Evolutionary conservation across 2,888 invertebrate genomes (phyloP), one percentile per base, ranked within the genome.

Genomic region (Andrena fulva): DNA sequence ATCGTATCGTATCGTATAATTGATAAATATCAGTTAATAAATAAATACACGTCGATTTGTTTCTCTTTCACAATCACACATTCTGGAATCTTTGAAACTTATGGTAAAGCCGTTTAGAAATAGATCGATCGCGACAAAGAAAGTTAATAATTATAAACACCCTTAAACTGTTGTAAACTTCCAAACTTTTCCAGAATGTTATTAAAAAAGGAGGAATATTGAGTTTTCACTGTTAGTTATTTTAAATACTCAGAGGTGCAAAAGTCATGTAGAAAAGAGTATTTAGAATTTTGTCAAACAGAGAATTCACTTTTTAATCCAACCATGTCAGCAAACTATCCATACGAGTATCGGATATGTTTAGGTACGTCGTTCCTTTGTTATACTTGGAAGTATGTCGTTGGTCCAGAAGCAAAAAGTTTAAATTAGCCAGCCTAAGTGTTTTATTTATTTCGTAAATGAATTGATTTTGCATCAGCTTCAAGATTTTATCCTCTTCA

Each of bases 291-390:
- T 64, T 56, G 20, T 67, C 16, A 42, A 67, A 50, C 16, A 64
- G 29, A 33, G 3, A 16, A 31, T 63, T 62, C 4, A 31, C 35
- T 70, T 63, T 70, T 71, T 35, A 60, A n/a, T 71, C 60, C 16
- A 72, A 50, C 24, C 54, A 89, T 87, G 89, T 74, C 87, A 70
- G 74, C 80, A 12, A 82, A 80, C 68, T 91, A 85, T 85, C 86
- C 85, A 2, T 91, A 91, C 42, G 81, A 85, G 52, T 91, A 91
- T 77, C 78, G 83, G 70, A 67, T 85, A 31, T 91, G 91, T 73
- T 27, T 84, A 87, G 90, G 91, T 91, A 91, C 35, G 86, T 90
- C 24, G 59, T 69, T 60, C 60, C 24, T 73, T 54, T 67, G 20
- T 48, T 52, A 33, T 50, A 50, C 64, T 6, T 20, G 7, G 0